Percentiles rank a stretch among this genome's conserved stretches.
Conservation (phyloP, 2,797 vertebrate species). For the Carduelis carduelis region DNA sequence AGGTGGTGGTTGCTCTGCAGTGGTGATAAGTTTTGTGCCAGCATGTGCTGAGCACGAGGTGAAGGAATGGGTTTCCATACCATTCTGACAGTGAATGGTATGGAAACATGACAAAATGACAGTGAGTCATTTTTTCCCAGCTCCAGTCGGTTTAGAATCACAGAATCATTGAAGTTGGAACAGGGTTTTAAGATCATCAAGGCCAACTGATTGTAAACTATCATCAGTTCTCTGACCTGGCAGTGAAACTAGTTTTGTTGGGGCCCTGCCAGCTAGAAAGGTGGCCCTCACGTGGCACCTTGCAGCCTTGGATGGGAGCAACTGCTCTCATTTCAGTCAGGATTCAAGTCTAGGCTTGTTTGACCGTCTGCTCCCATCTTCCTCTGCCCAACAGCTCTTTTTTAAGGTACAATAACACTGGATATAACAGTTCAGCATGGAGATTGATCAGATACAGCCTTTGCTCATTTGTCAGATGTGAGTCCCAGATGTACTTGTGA, state of each 20-base stretch:
- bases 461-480: background rate
- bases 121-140: background rate
- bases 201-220: background rate
- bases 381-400: background rate
- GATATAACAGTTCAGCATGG: background rate
- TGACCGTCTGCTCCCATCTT: background rate
- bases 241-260: background rate
- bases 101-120: no score
- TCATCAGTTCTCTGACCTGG: background rate
- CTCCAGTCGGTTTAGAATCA: background rate
- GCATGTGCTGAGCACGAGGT: accelerated
- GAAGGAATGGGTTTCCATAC: background rate
- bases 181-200: background rate
- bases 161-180: background rate
- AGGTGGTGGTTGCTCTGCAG: background rate
- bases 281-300: background rate
- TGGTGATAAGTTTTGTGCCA: background rate
- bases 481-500: background rate
- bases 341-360: background rate
- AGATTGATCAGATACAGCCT: accelerated
- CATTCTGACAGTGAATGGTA: background rate
- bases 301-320: background rate
- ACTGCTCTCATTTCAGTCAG: background rate
- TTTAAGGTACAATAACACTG: background rate
- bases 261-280: background rate